These are phyloP conservation scores for Brenthis hecate DNA, from an alignment of 2,888 invertebrate species.

Conservation along the genomic window DNA sequence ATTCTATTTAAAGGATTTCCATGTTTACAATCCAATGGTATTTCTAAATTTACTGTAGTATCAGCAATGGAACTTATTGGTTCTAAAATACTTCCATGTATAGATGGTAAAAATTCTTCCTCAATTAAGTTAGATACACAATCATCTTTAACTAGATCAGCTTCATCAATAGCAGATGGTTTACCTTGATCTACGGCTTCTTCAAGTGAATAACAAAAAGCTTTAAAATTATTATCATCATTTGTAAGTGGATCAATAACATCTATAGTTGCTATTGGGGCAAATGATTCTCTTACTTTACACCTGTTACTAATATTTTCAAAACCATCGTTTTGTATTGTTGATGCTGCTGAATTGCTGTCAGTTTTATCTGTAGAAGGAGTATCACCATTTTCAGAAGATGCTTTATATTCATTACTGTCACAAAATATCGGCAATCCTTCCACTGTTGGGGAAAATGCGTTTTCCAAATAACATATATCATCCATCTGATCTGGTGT, in stretches of 20 bases:
- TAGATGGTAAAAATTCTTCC: constrained; percentile 84
- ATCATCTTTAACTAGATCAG: constrained; percentile 51
- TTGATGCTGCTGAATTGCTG: constrained; percentile 77
- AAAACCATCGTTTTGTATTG: constrained; percentile 76
- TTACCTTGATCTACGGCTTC: constrained; percentile 32
- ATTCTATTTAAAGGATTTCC: constrained; percentile 76
- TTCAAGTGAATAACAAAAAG: constrained; percentile 34
- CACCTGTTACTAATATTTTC: constrained; percentile 53
- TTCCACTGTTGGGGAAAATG: constrained; percentile 86
- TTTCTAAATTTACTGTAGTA: constrained; percentile 80
- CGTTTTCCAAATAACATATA: constrained; percentile 83
- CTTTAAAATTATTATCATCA: constrained; percentile 47
- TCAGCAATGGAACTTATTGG: constrained; percentile 79
- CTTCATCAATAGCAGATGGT: constrained; percentile 38
- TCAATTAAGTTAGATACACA: constrained; percentile 68
- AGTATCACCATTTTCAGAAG: constrained; percentile 78
- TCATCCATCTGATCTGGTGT: constrained; percentile 95
- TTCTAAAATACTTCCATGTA: constrained; percentile 83
- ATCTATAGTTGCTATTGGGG: constrained; percentile 60
- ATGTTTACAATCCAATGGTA: constrained; percentile 77
- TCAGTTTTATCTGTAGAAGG: constrained; percentile 83
- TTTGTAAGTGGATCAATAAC: constrained; percentile 52
- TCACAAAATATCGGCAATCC: constrained; percentile 80
- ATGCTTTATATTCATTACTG: constrained; percentile 68
- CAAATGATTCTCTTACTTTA: constrained; percentile 50